A percentile compares a stretch with the other conserved stretches of the same genome.
Evolutionary conservation across 2,797 vertebrate genomes (phyloP).

Genomic region (Hyperoplus lanceolatus): DNA sequence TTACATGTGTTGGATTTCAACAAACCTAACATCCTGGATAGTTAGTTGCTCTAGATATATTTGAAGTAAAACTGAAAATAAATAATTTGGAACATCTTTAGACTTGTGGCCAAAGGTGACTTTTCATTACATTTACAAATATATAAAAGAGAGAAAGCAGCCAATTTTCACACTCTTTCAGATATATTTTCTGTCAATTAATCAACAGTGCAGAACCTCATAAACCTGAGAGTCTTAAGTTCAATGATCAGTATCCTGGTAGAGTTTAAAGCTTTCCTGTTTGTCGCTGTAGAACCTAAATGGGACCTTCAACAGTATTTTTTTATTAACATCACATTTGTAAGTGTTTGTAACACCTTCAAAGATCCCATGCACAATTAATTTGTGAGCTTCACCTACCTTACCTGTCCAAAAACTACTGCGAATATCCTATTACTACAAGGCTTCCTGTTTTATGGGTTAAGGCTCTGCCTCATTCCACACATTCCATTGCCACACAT

Average conservation of each 20-base stretch:
- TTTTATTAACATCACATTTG: not conserved
- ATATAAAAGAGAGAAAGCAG: not conserved
- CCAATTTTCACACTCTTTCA: not conserved
- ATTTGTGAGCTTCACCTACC: not conserved
- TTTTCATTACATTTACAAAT: too few species aligned
- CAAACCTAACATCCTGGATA: not conserved
- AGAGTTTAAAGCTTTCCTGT: not conserved
- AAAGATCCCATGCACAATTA: not conserved
- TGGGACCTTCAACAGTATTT: not conserved
- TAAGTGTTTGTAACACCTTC: not conserved
- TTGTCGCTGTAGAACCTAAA: conserved; percentile 12
- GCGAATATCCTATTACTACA: conserved; percentile 10
- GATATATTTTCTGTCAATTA: not conserved
- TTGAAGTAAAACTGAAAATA: not conserved
- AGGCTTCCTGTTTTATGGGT: conserved; percentile 29
- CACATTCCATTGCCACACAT: conserved; percentile 46
- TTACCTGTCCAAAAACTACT: not conserved
- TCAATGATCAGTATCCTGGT: not conserved
- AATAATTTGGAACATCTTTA: not conserved
- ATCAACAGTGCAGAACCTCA: not conserved
- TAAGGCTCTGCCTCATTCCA: conserved; percentile 55
- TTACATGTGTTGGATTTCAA: not conserved
- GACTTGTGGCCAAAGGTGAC: too few species aligned
- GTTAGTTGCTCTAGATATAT: not conserved
- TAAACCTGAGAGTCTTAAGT: not conserved